Conservation (phyloP, 2,113 vertebrate species). For the Etheostoma cragini region DNA sequence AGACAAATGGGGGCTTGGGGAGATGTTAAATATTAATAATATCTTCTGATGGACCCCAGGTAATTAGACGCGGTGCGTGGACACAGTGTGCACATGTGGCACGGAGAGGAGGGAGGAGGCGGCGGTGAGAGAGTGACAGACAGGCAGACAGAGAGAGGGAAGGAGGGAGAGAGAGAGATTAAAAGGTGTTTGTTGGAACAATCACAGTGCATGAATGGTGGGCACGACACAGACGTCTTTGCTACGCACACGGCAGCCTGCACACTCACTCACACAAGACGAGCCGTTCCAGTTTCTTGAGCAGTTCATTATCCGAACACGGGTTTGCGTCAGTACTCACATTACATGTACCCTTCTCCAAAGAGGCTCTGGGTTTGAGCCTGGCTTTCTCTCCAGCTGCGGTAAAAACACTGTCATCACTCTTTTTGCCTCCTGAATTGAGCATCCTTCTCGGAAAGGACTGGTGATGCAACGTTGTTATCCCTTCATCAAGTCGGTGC, state of each 20-base stretch:
- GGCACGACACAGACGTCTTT: slow-evolving; percentile 70
- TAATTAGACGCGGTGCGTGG: slow-evolving; percentile 63
- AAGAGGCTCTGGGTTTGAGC: slow-evolving; percentile 70
- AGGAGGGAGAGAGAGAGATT: slow-evolving; percentile 9
- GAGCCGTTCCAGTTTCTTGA: slow-evolving; percentile 79
- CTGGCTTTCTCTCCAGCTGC: slow-evolving; percentile 68
- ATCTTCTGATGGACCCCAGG: slow-evolving; percentile 45
- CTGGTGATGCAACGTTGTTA: slow-evolving; percentile 53
- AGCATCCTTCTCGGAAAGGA: slow-evolving; percentile 74
- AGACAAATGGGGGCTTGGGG: not conserved
- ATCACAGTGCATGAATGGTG: slow-evolving; percentile 64
- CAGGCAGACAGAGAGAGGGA: slow-evolving; percentile 2
- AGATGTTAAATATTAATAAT: slow-evolving; percentile 54
- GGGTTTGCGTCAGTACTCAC: slow-evolving; percentile 80
- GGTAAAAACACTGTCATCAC: slow-evolving; percentile 68
- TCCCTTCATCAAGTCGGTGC: slow-evolving; percentile 48
- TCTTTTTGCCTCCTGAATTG: slow-evolving; percentile 51
- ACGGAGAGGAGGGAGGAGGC: slow-evolving; percentile 14
- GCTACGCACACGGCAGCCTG: slow-evolving; percentile 61
- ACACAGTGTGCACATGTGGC: slow-evolving; percentile 64
- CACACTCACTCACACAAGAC: slow-evolving; percentile 70
- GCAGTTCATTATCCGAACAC: slow-evolving; percentile 78
- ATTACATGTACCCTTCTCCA: slow-evolving; percentile 72
- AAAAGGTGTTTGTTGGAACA: slow-evolving; percentile 66
- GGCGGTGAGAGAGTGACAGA: slow-evolving; percentile 17